Base-by-base conservation (phyloP, 53 echinoderm and acorn worm genomes). In the Echinarachnius parma region DNA sequence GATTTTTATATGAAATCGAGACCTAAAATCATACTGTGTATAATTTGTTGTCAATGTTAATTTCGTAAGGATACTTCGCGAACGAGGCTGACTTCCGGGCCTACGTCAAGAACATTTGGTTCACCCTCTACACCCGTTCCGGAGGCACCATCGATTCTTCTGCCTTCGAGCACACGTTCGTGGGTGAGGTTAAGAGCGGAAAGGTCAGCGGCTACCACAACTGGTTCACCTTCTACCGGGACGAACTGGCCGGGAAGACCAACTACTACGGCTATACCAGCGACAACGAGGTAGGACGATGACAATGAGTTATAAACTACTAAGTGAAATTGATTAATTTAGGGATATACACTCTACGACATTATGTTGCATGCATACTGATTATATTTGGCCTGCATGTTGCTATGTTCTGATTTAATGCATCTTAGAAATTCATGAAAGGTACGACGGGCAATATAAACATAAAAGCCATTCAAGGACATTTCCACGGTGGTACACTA, bases 131-230 rank as follows among this genome's bases (percentile, higher is more conserved):
- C 62, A 21, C 61, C 13, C 78, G 84, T 20, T 67, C 84, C 3
- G 14, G 59, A 9, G 31, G 65, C 4, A 22, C 28, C 26, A 16
- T 69, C 9, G 79, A 79, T 42, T 79, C 84, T 13, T 84, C 84
- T 4, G 84, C 53, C 3, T 84, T 84, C 58, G 84, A 84, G 37
- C 84, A 84, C 54, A 23, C 22, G 4, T 84, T 84, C 79, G 69
- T 80, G 13, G 84, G 84, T 3, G 84, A 84, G 59, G 69, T 53
- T 8, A 84, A 84, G 62, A 84, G 54, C 25, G 48, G 53, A 1
- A 44, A 60, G n/a, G 84, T 84, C 42, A 78, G 70, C 34, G 84
- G 84, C 5, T 84, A 79, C 35, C 84, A 84, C 31, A 79, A 79
- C 79, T 84, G 84, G 84, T 4, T 79, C 2, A 31, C 30, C 46